Evolutionary conservation across 1,140 invertebrate genomes (phyloP), one percentile per base, ranked within the genome.

Genomic region (Philopotamus ludificatus): DNA sequence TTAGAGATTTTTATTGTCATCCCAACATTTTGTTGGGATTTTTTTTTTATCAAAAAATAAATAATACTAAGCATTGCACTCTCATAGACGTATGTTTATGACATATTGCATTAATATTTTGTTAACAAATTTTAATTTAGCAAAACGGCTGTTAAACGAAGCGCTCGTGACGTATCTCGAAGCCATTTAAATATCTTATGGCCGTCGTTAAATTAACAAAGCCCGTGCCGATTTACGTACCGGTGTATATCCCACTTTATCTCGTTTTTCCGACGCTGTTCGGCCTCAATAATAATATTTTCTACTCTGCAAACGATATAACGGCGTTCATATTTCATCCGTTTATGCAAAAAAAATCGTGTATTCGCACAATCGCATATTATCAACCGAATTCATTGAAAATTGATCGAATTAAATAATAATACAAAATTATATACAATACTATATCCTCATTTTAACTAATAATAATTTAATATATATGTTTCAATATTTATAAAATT

Each of bases 201-300:
- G 15, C n/a, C 51, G 51, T 18, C 23, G 51, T 54, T 26, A 54
- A 54, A 54, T 54, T 54, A 54, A 54, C 51, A 54, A 54, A 26
- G 21, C 25, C 51, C 8, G 15, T 8, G n/a, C 51, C 51, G 28
- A 54, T 54, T 54, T 54, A 28, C 51, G 28, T 49, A 21, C 21
- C 21, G n/a, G 47, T 49, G 21, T 49, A 49, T 21, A 49, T 10
- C 47, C 47, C 12, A 3, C 47, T 26, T 7, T 34, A 7, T 34
- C 28, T 12, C 28, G 12, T 34, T 34, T 34, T 34, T 34, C 28
- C 4, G 4, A 34, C 12, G 12, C 28, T 12, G 12, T 12, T 34
- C 4, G 28, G 28, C 4, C 28, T 12, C 4, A 34, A 7, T 4
- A 34, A 34, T 34, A 34, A 12, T 34, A 34, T 34, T 34, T n/a